These are phyloP conservation scores for Meloidogyne hapla DNA, from an alignment of 1,140 invertebrate species.

Conservation along the genomic window DNA sequence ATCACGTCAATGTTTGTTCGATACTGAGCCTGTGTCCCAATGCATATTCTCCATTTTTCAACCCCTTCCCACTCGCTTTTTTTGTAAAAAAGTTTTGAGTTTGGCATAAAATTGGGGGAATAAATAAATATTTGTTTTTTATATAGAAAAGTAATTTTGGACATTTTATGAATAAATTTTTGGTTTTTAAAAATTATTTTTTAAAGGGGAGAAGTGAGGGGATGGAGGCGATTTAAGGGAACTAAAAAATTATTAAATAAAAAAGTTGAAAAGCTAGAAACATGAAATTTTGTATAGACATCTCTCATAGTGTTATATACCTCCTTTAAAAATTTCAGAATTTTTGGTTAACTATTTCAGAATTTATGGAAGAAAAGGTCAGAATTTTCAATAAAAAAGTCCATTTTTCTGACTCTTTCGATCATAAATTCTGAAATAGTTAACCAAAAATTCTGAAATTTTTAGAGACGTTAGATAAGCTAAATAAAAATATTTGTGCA, in stretches of 20 bases:
- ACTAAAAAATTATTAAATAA: no score
- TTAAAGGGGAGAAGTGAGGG: background rate
- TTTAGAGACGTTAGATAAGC: background rate
- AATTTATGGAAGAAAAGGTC: background rate
- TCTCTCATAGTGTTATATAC: background rate
- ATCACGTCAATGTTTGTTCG: no score
- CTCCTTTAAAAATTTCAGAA: background rate
- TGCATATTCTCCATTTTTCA: background rate
- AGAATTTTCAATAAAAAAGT: background rate
- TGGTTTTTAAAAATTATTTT: no score
- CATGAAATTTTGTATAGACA: background rate
- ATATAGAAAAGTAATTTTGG: background rate
- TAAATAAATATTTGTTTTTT: background rate
- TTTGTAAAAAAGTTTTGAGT: background rate
- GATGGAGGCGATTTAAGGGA: background rate
- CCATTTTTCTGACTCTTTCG: background rate
- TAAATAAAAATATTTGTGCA: no score
- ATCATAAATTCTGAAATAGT: no score
- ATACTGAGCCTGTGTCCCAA: no score
- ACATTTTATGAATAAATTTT: background rate
- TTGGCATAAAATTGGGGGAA: background rate
- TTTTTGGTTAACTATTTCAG: background rate
- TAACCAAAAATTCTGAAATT: background rate
- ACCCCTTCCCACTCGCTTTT: background rate
- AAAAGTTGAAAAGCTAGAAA: no score